Percentiles rank a stretch among this genome's conserved stretches.
Conservation (phyloP, 2,888 invertebrate genomes). For the Lydus trimaculatus region DNA sequence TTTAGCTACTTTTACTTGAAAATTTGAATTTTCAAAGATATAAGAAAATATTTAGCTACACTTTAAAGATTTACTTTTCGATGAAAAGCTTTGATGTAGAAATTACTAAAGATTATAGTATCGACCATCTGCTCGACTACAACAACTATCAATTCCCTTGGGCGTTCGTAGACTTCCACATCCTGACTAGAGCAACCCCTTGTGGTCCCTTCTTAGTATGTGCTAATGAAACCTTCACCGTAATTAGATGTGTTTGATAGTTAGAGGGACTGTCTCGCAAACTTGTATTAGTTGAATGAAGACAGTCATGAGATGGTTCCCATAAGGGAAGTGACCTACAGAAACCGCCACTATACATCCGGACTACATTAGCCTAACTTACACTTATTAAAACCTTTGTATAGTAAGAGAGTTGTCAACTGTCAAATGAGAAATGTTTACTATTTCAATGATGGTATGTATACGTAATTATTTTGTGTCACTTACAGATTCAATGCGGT, state of each 20-base stretch:
- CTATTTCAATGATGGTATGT: constrained; percentile 14
- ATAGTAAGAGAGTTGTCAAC: constrained; percentile 36
- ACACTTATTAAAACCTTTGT: constrained; percentile 32
- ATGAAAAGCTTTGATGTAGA: neutral
- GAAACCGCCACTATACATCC: constrained; percentile 24
- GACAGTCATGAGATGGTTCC: constrained; percentile 13
- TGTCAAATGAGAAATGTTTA: constrained; percentile 42
- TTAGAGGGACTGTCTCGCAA: constrained; percentile 20
- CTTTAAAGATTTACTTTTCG: neutral
- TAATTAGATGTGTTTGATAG: constrained; percentile 44
- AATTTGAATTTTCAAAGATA: neutral
- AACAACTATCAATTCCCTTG: neutral
- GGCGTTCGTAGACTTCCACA: neutral
- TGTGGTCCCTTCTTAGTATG: constrained; percentile 29
- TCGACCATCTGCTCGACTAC: neutral
- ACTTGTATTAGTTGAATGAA: constrained; percentile 27
- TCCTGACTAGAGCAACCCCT: neutral
- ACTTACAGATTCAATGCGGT: constrained; percentile 35
- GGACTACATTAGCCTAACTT: constrained; percentile 41
- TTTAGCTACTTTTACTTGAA: neutral
- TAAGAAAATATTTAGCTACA: neutral
- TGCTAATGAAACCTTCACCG: constrained; percentile 40
- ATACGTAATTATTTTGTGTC: constrained; percentile 31
- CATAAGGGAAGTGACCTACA: constrained; percentile 32
- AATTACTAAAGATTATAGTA: neutral